These are phyloP conservation scores for Pocillopora verrucosa DNA, from an alignment of 64 coral and sea anemone species.

Conservation along the genomic window DNA sequence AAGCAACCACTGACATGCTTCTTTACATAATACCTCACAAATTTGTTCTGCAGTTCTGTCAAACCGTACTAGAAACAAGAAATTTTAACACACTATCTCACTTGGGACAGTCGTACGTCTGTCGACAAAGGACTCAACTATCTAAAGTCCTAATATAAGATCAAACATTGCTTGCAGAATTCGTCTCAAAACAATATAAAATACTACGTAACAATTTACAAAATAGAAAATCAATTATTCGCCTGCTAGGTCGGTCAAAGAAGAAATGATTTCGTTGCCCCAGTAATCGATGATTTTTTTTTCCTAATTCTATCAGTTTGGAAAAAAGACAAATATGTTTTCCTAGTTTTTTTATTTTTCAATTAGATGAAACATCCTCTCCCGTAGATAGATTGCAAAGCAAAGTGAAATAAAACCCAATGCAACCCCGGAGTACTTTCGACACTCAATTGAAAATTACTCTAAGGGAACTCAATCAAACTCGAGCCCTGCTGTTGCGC, in stretches of 20 bases:
- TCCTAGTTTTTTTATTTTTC: not conserved
- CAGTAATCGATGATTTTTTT: not conserved
- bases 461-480: too few species aligned
- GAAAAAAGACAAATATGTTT: not conserved
- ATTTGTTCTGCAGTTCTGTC: not conserved
- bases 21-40: conserved; percentile 43
- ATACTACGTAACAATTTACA: not conserved
- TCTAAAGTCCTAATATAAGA: conserved; percentile 26
- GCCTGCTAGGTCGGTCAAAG: not conserved
- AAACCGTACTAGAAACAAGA: conserved; percentile 6
- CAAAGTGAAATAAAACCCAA: too few species aligned
- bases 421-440: too few species aligned
- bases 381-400: not conserved
- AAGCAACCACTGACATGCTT: conserved; percentile 14
- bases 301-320: not conserved
- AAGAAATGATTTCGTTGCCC: not conserved
- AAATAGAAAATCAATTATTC: not conserved
- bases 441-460: too few species aligned
- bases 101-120: not conserved
- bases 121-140: not conserved
- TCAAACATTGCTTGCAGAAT: not conserved
- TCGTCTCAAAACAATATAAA: conserved; percentile 18
- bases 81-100: not conserved
- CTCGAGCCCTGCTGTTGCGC: too few species aligned
- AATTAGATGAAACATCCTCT: not conserved